Base-by-base conservation (phyloP, 1,140 invertebrate genomes). In the Campoletis sonorensis region DNA sequence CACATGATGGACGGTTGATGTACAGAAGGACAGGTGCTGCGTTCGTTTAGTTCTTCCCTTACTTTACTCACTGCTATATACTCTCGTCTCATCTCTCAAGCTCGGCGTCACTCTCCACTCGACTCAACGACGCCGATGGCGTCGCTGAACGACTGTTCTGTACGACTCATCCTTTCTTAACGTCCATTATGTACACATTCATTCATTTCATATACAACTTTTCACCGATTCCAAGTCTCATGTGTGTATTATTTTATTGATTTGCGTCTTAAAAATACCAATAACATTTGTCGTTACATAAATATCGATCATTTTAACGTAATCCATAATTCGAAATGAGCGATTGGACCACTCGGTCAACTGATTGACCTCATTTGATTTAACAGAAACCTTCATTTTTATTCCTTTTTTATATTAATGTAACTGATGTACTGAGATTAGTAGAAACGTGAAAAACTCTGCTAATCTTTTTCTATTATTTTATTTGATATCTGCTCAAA, bases 1-100 rank as follows among this genome's bases (percentile, higher is more conserved):
- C 51, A 84, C 77, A 84, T 92, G 90, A 92, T 87, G 89, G 89
- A 91, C 88, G 88, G 82, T 84, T 92, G 90, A 92, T 89, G 90
- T 88, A 89, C 87, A 87, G 85, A 85, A 88, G 83, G 87, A 91
- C 91, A 92, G 91, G 90, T 91, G 91, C 88, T 81, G 86, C 84
- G 86, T 81, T 84, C 84, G 79, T 81, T 84, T 84, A 78, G 71
- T 79, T 71, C 49, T 81, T 73, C 81, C 77, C 15, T 67, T 70
- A 64, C 79, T 79, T 58, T 79, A 18, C 15, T 72, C 79, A 61
- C 30, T 26, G 58, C 67, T 61, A 58, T 61, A 58, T 73, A 15
- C 73, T 71, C 26, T 81, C 80, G n/a, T 76, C 81, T 51, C 49
- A 81, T 72, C 40, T 80, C 54, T 78, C 78, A 54, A 27, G 72